Percentiles rank a stretch among this genome's conserved stretches.
These are phyloP conservation scores for Trogon surrucura DNA, from an alignment of 2,113 vertebrate genomes.

Conservation along the genomic window DNA sequence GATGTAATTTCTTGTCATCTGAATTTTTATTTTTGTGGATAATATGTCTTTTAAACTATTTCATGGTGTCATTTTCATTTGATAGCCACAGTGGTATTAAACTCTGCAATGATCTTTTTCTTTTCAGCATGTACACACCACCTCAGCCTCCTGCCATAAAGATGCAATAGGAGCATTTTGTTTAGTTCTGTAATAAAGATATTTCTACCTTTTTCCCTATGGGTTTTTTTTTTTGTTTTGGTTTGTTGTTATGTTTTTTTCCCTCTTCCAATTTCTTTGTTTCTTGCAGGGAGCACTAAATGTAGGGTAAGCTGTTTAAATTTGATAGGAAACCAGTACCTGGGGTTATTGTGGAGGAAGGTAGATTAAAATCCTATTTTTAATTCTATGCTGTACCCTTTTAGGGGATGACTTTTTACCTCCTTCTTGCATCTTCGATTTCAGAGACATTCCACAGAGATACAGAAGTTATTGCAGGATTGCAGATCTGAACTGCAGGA, in stretches of 20 bases:
- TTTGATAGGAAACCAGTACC: background rate
- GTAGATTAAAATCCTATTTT: background rate
- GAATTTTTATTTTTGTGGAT: background rate
- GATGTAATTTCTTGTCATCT: background rate
- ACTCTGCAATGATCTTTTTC: background rate
- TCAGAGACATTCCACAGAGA: background rate
- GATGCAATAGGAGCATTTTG: background rate
- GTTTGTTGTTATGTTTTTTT: background rate
- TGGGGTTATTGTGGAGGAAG: background rate
- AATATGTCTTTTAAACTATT: background rate
- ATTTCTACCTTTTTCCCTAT: background rate
- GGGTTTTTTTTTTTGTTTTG: rapidly evolving
- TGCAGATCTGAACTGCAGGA: background rate
- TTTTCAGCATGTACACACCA: background rate
- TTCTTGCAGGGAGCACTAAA: background rate
- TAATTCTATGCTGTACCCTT: background rate
- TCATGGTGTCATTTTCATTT: background rate
- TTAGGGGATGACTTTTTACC: background rate
- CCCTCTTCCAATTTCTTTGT: background rate
- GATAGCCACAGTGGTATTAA: background rate
- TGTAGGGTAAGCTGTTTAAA: background rate
- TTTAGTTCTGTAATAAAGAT: background rate
- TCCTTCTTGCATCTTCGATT: background rate
- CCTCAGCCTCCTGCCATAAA: background rate
- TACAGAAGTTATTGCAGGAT: background rate